Evolutionary conservation across 1,140 invertebrate species (phyloP).

Genomic region (Caenorhabditis briggsae): DNA sequence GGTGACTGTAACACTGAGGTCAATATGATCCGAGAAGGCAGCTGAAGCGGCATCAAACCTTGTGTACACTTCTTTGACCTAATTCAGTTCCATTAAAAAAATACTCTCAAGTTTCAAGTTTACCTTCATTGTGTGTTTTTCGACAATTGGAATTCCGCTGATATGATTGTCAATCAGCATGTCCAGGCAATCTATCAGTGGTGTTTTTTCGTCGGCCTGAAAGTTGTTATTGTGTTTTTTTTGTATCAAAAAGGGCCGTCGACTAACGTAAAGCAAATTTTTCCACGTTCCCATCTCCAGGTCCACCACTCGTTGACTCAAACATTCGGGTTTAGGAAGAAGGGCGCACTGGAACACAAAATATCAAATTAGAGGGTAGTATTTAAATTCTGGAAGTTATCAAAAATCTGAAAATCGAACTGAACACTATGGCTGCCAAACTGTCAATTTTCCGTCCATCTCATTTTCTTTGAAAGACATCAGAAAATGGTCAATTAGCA

Average conservation of each 20-base stretch:
- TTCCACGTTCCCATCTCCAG: slow-evolving; percentile 52
- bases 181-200: slow-evolving; percentile 49
- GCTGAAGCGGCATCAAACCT: slow-evolving; percentile 47
- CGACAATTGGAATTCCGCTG: slow-evolving; percentile 53
- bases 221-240: neutral
- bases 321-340: slow-evolving; percentile 43
- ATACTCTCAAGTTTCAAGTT: neutral
- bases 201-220: slow-evolving; percentile 49
- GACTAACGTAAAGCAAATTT: slow-evolving; percentile 45
- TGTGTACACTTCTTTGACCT: slow-evolving; percentile 50
- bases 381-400: no score
- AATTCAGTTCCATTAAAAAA: neutral
- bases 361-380: no score
- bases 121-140: slow-evolving; percentile 27
- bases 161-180: slow-evolving; percentile 51
- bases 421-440: no score
- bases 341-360: slow-evolving; percentile 33
- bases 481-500: no score
- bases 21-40: slow-evolving; percentile 20
- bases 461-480: no score
- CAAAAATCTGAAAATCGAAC: no score
- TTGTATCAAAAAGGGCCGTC: neutral
- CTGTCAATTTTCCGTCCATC: no score
- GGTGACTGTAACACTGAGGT: slow-evolving; percentile 11
- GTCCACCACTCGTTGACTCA: slow-evolving; percentile 50